These are phyloP conservation scores for Branchellion lobata DNA, from an alignment of 2,888 invertebrate genomes.

Conservation along the genomic window DNA sequence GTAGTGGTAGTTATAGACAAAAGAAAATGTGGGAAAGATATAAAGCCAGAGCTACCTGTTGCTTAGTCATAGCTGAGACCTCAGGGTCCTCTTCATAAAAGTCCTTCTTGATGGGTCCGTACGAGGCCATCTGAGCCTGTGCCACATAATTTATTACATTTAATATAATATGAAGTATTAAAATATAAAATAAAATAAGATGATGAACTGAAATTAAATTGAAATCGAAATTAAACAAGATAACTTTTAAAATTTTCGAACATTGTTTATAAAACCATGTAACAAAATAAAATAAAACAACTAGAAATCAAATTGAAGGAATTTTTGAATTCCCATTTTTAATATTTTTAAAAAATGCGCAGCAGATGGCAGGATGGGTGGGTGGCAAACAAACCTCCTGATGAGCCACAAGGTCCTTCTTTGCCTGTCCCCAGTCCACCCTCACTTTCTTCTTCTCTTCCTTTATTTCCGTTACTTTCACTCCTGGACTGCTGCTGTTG, in stretches of 20 bases:
- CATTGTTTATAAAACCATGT: neutral
- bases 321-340: too few species aligned
- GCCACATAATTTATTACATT: too few species aligned
- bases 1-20: too few species aligned
- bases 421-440: constrained; percentile 61
- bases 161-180: too few species aligned
- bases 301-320: too few species aligned
- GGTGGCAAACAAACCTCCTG: constrained; percentile 68
- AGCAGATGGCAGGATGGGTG: too few species aligned
- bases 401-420: constrained; percentile 58
- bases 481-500: too few species aligned
- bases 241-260: neutral
- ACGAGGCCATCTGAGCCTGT: constrained; percentile 56
- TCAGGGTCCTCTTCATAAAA: constrained; percentile 79
- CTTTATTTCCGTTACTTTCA: too few species aligned
- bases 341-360: too few species aligned
- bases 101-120: constrained; percentile 74
- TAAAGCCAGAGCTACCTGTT: constrained; percentile 1
- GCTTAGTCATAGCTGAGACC: constrained; percentile 68
- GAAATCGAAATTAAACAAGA: neutral
- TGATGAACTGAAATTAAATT: neutral
- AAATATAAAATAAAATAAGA: too few species aligned
- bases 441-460: constrained; percentile 50
- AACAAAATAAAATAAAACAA: too few species aligned
- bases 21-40: too few species aligned